A percentile compares a stretch with the other conserved stretches of the same genome.
These are phyloP conservation scores for Gymnoscelis rufifasciata DNA, from an alignment of 2,888 invertebrate species.

Conservation along the genomic window DNA sequence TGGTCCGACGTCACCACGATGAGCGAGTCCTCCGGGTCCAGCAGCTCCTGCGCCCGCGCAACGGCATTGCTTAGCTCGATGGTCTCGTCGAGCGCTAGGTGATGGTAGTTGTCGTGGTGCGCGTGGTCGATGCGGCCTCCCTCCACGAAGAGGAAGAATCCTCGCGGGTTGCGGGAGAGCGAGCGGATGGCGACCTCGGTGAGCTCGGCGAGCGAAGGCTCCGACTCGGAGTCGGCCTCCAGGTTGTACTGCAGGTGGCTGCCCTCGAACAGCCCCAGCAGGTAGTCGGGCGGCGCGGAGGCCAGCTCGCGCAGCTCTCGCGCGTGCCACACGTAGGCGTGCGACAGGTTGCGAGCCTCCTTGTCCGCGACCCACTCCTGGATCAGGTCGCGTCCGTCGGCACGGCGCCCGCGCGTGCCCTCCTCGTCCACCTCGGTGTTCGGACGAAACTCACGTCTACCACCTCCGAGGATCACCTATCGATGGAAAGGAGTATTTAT, in stretches of 20 bases:
- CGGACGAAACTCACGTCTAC: conserved; percentile 81
- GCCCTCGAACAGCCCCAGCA: conserved; percentile 81
- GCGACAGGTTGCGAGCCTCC: conserved; percentile 42
- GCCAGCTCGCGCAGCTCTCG: conserved; percentile 18
- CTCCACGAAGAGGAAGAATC: conserved; percentile 87
- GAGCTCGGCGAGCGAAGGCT: conserved; percentile 80
- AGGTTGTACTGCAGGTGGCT: conserved; percentile 83
- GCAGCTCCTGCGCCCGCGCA: conserved; percentile 54
- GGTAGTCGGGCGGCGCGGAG: conserved; percentile 75
- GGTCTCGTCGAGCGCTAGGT: conserved; percentile 83
- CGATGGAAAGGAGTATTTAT: background rate
- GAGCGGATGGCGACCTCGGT: conserved; percentile 82
- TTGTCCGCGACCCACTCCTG: conserved; percentile 80
- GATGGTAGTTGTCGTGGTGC: conserved; percentile 79
- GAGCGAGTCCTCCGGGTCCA: conserved; percentile 79
- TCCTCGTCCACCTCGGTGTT: conserved; percentile 68
- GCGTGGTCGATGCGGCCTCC: conserved; percentile 82
- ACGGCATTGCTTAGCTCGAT: conserved; percentile 81
- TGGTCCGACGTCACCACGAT: conserved; percentile 88
- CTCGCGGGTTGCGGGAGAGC: conserved; percentile 80
- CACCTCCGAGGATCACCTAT: conserved; percentile 86
- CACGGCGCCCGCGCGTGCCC: conserved; percentile 57
- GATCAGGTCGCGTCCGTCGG: conserved; percentile 82
- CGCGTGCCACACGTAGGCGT: conserved; percentile 77
- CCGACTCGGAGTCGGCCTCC: conserved; percentile 79